Conservation (phyloP, 2,797 vertebrate genomes). For the Nannoperca australis region DNA sequence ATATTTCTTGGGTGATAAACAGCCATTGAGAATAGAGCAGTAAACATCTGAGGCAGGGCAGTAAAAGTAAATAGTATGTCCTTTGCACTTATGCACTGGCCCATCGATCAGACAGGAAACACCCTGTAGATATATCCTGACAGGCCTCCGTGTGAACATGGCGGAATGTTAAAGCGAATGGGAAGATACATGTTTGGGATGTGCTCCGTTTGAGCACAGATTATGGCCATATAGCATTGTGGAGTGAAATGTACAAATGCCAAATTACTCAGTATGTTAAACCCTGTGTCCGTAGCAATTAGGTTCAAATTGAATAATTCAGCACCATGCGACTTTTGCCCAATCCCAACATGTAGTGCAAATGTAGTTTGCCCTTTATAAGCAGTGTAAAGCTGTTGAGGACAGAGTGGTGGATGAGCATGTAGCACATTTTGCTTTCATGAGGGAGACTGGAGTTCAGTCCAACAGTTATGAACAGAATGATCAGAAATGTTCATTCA, state of each 20-base stretch:
- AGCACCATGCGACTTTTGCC: not conserved
- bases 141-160: conserved; percentile 26
- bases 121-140: conserved; percentile 27
- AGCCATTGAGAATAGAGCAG: conserved; percentile 34
- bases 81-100: conserved; percentile 36
- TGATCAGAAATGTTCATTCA: no score
- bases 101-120: conserved; percentile 53
- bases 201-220: conserved; percentile 38
- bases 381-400: not conserved
- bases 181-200: not conserved
- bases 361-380: not conserved
- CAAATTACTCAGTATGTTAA: not conserved
- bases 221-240: conserved; percentile 30
- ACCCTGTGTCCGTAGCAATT: not conserved
- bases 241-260: conserved; percentile 10
- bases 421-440: not conserved
- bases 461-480: no score
- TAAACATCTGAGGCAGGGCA: conserved; percentile 47
- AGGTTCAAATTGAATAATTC: not conserved
- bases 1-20: conserved; percentile 44
- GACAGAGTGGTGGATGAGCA: not conserved
- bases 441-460: not conserved
- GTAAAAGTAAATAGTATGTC: conserved; percentile 62
- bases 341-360: not conserved
- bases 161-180: not conserved